Evolutionary conservation across 2,797 vertebrate genomes (phyloP), one percentile per base, ranked within the genome.

Genomic region (Girardinus metallicus): DNA sequence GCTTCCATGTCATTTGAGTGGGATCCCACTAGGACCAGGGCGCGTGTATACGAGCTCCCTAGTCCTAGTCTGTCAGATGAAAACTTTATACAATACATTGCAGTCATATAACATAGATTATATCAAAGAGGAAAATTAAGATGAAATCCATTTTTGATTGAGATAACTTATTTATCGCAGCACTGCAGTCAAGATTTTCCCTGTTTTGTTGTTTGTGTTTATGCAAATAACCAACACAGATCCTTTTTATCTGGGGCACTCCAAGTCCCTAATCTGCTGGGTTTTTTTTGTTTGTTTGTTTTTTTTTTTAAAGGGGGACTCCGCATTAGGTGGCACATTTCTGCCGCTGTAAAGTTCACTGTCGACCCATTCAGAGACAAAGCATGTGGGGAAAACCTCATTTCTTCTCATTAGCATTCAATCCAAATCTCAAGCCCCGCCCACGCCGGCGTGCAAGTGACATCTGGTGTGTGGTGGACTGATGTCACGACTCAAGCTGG

Each of bases 391-490:
- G 70, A 80, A 78, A 84, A 78, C 87, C 77, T 34, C 47, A 74
- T 82, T 87, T 86, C 86, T 76, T 72, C 82, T 91, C 86, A 93
- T 94, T 94, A 92, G 84, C 87, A 94, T 93, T 90, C 91, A 46
- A 29, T 83, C 74, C 80, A 64, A 78, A 71, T 70, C 81, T 39
- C 68, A 55, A 39, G 81, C 88, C 70, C 89, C 83, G 1, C 92
- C 91, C 90, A 83, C 80, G 23, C 80, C 80, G 76, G 77, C 84
- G 41, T 9, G 3, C 62, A 0, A 46, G 76, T 84, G 90, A 93
- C 91, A 94, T 93, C 93, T 95, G 93, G 87, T 87, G 89, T 26
- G 57, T 44, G 55, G 82, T 34, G 43, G 76, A 46, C 74, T 31
- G n/a, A 81, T 78, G 78, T 76, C 55, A 36, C 80, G 89, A 89